These are phyloP conservation scores for Tachypleus tridentatus DNA, from an alignment of 1,140 invertebrate genomes.

Conservation along the genomic window DNA sequence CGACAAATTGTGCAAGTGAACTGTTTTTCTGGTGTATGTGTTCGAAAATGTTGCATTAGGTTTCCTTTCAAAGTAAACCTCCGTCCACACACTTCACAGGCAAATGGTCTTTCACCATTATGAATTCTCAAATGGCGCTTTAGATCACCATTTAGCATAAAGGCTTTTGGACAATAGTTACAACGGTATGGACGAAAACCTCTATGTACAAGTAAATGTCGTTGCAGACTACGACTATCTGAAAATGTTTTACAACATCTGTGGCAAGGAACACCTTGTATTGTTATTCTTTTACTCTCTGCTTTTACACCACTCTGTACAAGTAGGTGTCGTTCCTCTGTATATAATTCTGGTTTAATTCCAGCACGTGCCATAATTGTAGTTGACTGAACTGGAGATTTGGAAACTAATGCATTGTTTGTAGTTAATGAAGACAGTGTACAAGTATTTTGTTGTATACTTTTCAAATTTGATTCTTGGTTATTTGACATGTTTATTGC, in stretches of 20 bases:
- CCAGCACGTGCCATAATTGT: conserved; percentile 15
- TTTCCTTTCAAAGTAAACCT: conserved; percentile 27
- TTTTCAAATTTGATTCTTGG: no score
- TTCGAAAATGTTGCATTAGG: conserved; percentile 18
- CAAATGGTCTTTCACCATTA: conserved; percentile 36
- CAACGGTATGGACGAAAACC: conserved; percentile 12
- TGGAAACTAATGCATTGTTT: no score
- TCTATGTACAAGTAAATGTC: conserved; percentile 15
- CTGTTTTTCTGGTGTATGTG: conserved; percentile 17
- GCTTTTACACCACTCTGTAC: conserved; percentile 15
- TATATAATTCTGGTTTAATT: conserved; percentile 17
- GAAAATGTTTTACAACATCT: conserved; percentile 15
- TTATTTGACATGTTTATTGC: no score
- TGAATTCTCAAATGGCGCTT: conserved; percentile 34
- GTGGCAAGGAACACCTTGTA: conserved; percentile 9
- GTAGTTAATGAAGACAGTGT: no score
- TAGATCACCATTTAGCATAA: conserved; percentile 36
- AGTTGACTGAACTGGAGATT: no score
- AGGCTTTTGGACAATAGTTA: conserved; percentile 27
- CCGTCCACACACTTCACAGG: conserved; percentile 33
- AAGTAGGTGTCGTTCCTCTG: conserved; percentile 13
- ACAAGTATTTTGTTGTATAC: no score
- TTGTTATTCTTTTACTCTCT: conserved; percentile 4
- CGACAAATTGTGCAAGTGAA: conserved; percentile 17
- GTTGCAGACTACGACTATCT: conserved; percentile 15